Evolutionary conservation across 2,113 vertebrate species (phyloP), one percentile per base, ranked within the genome.

Genomic region (Tychaedon coryphoeus): DNA sequence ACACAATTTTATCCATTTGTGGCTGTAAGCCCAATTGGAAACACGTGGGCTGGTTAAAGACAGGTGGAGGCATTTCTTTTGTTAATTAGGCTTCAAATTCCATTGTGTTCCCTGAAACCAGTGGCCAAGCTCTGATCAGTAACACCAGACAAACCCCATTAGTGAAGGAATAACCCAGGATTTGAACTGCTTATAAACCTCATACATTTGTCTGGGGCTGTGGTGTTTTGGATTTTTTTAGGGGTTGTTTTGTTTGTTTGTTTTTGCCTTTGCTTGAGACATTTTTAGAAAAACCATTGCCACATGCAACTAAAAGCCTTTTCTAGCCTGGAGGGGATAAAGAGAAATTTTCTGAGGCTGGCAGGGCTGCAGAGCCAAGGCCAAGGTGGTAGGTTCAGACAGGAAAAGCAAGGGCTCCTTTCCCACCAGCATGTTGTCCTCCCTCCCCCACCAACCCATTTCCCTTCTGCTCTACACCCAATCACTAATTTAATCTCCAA

Each of bases 1-100:
- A 71, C 81, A 90, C 90, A 95, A 61, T 85, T 95, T 92, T 85
- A 90, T 89, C 58, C 74, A 38, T 38, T 92, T 90, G 87, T 92
- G 95, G 89, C 85, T 88, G 42, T 50, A 31, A 89, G 86, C 91
- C 72, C 92, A 92, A 96, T 92, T 97, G 91, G 87, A 95, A 96
- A 96, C 96, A 95, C 0, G 51, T 95, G 91, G 92, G 73, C 84
- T 89, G 71, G 81, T 95, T 95, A 90, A 62, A 90, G 76, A 80
- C 93, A 96, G 93, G 95, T 97, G 93, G 87, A 95, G 33, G 62
- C 47, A 87, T 86, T 95, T 86, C 91, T 83, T 92, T 87, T 81
- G 76, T 89, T 97, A 97, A 95, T 96, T 92, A 94, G 71, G 54
- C 90, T 78, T 88, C 91, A 90, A 79, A 95, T 96, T 95, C 91